Evolutionary conservation across 2,888 invertebrate species (phyloP), one percentile per base, ranked within the genome.

Genomic region (Acronicta leporina): DNA sequence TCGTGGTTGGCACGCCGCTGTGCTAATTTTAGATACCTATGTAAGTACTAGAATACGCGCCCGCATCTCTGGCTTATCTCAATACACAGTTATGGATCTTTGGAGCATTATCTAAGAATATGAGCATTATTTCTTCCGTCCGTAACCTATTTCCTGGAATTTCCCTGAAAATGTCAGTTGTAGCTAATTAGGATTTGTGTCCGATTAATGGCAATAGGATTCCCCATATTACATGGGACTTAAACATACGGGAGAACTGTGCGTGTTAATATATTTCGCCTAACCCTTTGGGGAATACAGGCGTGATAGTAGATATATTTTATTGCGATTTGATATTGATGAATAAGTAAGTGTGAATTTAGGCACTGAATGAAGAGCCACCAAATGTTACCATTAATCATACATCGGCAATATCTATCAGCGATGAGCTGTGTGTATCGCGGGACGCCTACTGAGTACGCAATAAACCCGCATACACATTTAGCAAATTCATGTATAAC

Each of bases 381-480:
- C 33, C 33, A 33, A 33, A 33, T 33, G 33, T 80, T 75, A 76
- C 82, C 87, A 92, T 92, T 90, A 91, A 92, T 92, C 92, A 91
- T 86, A 83, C 72, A 87, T 84, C 78, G 78, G 83, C 82, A 85
- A 86, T 87, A 90, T 90, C 88, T 87, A 80, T 82, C 78, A 65
- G 71, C 70, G 57, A 54, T 52, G 60, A 59, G 62, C 54, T 73
- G 56, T 65, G 61, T 50, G 46, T 57, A 67, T 66, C 77, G 51
- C 51, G 71, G 46, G 46, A 63, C 72, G 80, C 80, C 79, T 79
- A 80, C 63, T 78, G 77, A 77, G 65, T 79, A 69, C 73, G 68
- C 73, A 77, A 82, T 81, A 66, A 76, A 63, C 71, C 62, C 71
- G 64, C 76, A 69, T 72, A 63, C 54, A 71, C 71, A 80, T 82